These are phyloP conservation scores for Trissoscelio sp. DNA, from an alignment of 2,888 invertebrate species.

Conservation along the genomic window DNA sequence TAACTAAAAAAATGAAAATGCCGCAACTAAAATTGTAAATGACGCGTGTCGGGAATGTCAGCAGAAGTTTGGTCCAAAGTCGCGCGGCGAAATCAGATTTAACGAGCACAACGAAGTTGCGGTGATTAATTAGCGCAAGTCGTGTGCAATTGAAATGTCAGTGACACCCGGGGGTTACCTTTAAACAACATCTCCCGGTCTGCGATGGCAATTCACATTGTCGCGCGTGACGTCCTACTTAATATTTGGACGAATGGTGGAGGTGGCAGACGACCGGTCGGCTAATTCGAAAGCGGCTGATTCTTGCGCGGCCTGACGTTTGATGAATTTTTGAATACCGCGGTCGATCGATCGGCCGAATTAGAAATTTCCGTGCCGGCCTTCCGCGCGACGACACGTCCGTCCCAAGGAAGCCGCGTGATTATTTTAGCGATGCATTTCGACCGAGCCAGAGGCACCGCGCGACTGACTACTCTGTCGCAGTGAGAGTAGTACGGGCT, in stretches of 20 bases:
- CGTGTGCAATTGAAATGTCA: constrained; percentile 8
- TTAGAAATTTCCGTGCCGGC: constrained; percentile 35
- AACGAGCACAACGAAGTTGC: background rate
- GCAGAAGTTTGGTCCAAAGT: background rate
- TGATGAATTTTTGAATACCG: constrained; percentile 15
- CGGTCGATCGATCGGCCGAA: constrained; percentile 12
- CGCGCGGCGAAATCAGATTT: background rate
- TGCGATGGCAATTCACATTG: constrained; percentile 47
- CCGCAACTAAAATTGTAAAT: background rate
- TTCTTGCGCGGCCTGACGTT: constrained; percentile 43
- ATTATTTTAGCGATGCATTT: constrained; percentile 54
- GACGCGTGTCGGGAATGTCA: background rate
- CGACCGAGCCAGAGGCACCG: constrained; percentile 71
- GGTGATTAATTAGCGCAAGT: constrained; percentile 5
- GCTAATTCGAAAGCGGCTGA: constrained; percentile 16
- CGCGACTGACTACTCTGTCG: constrained; percentile 80
- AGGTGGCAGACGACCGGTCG: constrained; percentile 44
- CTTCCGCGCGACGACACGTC: constrained; percentile 46
- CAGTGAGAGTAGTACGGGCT: constrained; percentile 77
- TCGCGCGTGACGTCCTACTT: constrained; percentile 52
- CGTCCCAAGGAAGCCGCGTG: constrained; percentile 31
- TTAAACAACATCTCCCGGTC: constrained; percentile 50
- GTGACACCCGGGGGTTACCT: constrained; percentile 51
- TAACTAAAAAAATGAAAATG: too few relatives aligned
- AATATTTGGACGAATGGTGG: constrained; percentile 40